Base-by-base conservation (phyloP, 2,113 vertebrate species). In the Heterochromis multidens region DNA sequence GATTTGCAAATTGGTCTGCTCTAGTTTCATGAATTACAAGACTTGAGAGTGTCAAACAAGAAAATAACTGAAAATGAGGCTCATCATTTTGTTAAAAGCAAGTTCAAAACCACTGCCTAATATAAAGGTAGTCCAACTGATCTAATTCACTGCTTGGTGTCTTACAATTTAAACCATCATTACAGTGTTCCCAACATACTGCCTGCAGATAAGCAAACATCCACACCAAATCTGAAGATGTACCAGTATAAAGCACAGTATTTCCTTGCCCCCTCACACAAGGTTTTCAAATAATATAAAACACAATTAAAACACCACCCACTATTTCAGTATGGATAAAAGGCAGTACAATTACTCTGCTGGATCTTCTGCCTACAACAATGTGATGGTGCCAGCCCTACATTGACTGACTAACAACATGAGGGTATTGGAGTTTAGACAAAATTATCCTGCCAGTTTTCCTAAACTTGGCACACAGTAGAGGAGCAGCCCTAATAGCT, bases 391-490 rank as follows among this genome's bases (percentile, higher is more conserved):
- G 80, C 85, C 81, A 89, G 81, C 77, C 60, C 25, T 80, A 25
- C n/a, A 57, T 85, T 86, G 72, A 77, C 88, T 82, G 63, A 78
- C 72, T 76, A 79, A 85, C 77, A 79, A 84, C 79, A 80, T 78
- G 67, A 77, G 46, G 52, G 35, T 54, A 67, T n/a, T 82, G 59
- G 61, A 67, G 70, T 85, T 87, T 21, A 63, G 72, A 81, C 35
- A 77, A 52, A 83, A 82, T 85, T 56, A 77, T 29, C 23, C 63
- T 67, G 80, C 80, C 88, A 90, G 88, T 58, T 83, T 85, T 76
- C 29, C 19, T 37, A 80, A 77, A 79, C 63, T 86, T 91, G 88
- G 83, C 83, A 62, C 49, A 83, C 17, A 82, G 63, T 57, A 16
- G 46, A 82, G 31, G 12, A 82, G 40, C 67, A 79, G 78, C 70